Conservation (phyloP, 2,797 vertebrate species). For the Serranus cabrilla region DNA sequence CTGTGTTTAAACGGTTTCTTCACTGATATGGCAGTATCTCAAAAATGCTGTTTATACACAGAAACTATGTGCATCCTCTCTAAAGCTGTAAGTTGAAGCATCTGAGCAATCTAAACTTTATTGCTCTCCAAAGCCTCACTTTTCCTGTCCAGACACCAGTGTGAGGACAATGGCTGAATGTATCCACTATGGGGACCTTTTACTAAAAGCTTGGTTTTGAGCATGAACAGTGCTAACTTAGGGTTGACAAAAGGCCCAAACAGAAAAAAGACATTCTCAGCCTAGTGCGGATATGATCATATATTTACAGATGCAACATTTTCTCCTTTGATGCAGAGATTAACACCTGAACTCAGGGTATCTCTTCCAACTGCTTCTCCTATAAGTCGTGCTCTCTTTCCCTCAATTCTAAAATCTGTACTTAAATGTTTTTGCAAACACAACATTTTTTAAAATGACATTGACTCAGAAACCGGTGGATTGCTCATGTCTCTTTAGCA, state of each 20-base stretch:
- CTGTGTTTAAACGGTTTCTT: constrained; percentile 6
- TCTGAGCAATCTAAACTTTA: neutral
- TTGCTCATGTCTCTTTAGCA: neutral
- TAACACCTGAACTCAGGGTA: neutral
- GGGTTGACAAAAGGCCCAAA: neutral
- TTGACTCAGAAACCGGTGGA: neutral
- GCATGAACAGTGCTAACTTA: neutral
- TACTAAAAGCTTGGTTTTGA: neutral
- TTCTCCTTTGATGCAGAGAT: neutral
- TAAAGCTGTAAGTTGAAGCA: constrained; percentile 11
- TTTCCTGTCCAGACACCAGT: neutral
- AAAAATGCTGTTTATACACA: neutral
- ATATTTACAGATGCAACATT: neutral
- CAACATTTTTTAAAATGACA: neutral
- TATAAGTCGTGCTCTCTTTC: neutral
- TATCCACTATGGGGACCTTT: neutral
- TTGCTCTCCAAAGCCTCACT: neutral
- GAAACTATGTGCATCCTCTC: neutral
- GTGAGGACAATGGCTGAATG: neutral
- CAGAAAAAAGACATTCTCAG: neutral
- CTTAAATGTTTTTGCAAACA: neutral
- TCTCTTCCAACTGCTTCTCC: neutral
- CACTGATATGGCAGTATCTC: neutral
- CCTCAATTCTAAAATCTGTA: neutral
- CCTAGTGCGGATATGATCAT: neutral